Conservation (phyloP, 1,140 invertebrate genomes). For the Vollenhovia emeryi region DNA sequence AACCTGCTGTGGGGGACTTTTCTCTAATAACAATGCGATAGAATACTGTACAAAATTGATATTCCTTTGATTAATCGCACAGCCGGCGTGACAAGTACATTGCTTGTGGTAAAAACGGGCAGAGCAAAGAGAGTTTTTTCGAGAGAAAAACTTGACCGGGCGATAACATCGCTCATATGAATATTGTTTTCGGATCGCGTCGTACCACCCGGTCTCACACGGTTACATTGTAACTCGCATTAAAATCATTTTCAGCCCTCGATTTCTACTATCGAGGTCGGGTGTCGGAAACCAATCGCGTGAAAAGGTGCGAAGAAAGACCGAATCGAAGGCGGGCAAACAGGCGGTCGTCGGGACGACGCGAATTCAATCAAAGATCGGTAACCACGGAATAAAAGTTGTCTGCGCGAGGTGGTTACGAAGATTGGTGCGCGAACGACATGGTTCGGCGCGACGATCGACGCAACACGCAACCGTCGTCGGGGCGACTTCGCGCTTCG, state of each 20-base stretch:
- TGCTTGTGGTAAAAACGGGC: neutral
- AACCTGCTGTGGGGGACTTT: too few relatives aligned
- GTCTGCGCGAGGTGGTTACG: slow-evolving; percentile 79
- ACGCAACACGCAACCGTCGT: slow-evolving; percentile 80
- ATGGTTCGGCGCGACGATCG: slow-evolving; percentile 77
- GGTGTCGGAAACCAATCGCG: neutral
- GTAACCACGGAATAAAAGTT: slow-evolving; percentile 80
- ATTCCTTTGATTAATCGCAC: too few relatives aligned
- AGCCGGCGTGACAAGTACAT: too few relatives aligned
- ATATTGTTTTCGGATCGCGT: neutral
- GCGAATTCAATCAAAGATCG: slow-evolving; percentile 82
- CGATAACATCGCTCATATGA: neutral
- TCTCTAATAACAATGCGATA: too few relatives aligned
- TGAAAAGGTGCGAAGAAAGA: slow-evolving; percentile 39
- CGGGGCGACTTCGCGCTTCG: slow-evolving; percentile 81
- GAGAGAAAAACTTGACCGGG: neutral
- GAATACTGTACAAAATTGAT: neutral
- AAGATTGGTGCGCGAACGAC: slow-evolving; percentile 82
- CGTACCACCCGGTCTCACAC: neutral
- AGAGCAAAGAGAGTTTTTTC: neutral
- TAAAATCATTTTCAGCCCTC: neutral
- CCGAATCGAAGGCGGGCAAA: slow-evolving; percentile 67
- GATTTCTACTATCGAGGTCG: neutral
- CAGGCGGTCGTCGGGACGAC: slow-evolving; percentile 72
- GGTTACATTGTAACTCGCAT: neutral